Conservation (phyloP, 2,888 invertebrate genomes). For the Polia nebulosa region DNA sequence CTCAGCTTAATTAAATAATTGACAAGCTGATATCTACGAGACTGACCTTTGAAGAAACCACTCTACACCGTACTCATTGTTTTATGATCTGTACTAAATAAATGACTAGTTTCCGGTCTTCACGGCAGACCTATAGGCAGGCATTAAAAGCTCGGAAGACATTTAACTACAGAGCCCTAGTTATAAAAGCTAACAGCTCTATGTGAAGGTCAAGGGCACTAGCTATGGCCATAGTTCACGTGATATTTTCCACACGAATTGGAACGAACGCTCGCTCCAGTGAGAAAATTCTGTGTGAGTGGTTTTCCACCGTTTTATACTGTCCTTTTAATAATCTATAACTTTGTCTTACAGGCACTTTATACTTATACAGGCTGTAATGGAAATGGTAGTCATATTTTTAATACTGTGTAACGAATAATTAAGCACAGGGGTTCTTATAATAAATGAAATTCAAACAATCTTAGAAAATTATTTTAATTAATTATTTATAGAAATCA, state of each 20-base stretch:
- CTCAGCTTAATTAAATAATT: constrained; percentile 1
- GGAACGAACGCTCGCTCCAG: constrained; percentile 2
- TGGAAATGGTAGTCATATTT: no score
- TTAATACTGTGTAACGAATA: no score
- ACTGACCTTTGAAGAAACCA: background rate
- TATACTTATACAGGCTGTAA: no score
- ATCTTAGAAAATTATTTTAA: no score
- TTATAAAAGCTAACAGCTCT: constrained; percentile 1
- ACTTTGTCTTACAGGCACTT: background rate
- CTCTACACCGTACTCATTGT: background rate
- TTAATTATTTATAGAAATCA: no score
- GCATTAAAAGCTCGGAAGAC: constrained; percentile 9
- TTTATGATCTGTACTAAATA: background rate
- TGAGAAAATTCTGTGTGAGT: constrained; percentile 11
- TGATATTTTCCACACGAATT: constrained; percentile 32
- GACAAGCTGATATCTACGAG: constrained; percentile 7
- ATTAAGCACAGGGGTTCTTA: no score
- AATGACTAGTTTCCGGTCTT: background rate
- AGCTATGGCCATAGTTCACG: constrained; percentile 8
- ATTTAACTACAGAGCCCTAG: background rate
- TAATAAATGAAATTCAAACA: no score
- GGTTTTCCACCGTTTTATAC: background rate
- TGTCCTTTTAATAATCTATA: background rate
- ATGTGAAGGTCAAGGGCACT: constrained; percentile 24
- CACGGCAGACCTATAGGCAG: background rate